Evolutionary conservation across 2,113 vertebrate species (phyloP), one percentile per base, ranked within the genome.

Genomic region (Seriola rivoliana): DNA sequence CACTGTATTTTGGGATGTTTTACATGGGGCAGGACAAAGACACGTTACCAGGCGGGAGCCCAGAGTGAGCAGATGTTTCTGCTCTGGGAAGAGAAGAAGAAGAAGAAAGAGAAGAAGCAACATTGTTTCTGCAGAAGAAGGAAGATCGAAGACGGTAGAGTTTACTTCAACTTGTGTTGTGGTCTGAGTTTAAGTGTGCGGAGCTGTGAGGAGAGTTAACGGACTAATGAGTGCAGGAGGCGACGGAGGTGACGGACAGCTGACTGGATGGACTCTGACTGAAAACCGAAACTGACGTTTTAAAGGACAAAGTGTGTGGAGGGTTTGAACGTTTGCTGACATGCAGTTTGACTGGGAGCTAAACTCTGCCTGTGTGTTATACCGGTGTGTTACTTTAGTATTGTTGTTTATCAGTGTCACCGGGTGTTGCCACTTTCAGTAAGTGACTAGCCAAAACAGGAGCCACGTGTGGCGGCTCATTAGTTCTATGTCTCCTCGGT

Each of bases 61-160:
- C 38, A 23, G 75, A 12, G 32, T 79, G 82, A 89, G 88, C 87
- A 91, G 87, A 93, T 93, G 93, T 84, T 87, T 34, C 76, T 68
- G 69, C 75, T 72, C 48, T 10, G 54, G 46, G 80, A 64, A 5
- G 21, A 64, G 71, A 50, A 73, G 63, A n/a, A 66, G 55, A 44
- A 74, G 70, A 29, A 69, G 67, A 29, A 32, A 52, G 69, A 79
- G 69, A 54, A 77, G 76, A 46, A 68, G 69, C 25, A 17, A 67
- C 69, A 17, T 77, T 16, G 6, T 55, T 71, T 36, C 4, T 75
- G 83, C 68, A 71, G 75, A 71, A 69, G 58, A 67, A 85, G 74
- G 32, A 73, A 55, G 78, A 75, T 80, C 66, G 86, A 29, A 89
- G 85, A 92, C 81, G 85, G 89, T 91, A 80, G 85, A 44, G 38